Evolutionary conservation across 2,797 vertebrate species (phyloP), one percentile per base, ranked within the genome.

Genomic region (Karalla daura): DNA sequence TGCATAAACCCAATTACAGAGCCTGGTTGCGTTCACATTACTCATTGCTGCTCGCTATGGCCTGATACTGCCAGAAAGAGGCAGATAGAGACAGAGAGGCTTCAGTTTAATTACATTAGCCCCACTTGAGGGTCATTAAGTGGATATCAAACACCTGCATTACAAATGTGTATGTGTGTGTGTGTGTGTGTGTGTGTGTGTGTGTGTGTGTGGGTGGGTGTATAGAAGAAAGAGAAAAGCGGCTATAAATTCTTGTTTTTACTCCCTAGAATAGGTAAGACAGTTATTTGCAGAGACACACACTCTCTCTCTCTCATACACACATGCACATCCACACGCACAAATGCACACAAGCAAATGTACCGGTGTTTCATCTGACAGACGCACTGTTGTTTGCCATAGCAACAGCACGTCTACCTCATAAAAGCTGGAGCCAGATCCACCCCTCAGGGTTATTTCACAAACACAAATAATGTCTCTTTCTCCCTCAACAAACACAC

Each of bases 1-100:
- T 55, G 69, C 40, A 63, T 50, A 83, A 89, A 85, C 76, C 52
- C 68, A 86, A 85, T 89, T 85, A 84, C 53, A 64, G 35, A 75
- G 58, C 49, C 69, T 63, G 75, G 64, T 63, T 66, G 36, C 32
- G 35, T 53, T 60, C 74, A 70, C 64, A 88, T 89, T 81, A 82
- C 76, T 88, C 77, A 84, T 23, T 56, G 27, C 36, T 45, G 43
- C 70, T 76, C 59, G 40, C 53, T 33, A 1, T 28, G 63, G 71
- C 52, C 49, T 61, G 60, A 56, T 54, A 52, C 30, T 36, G 45
- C 27, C 30, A 73, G 32, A 59, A 7, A 50, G 30, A 50, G 45
- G 52, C 20, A 36, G 49, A 64, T 18, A 21, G 32, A 70, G 58
- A 63, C 15, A 41, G 43, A 55, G 27, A 44, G 56, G 53, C 53